These are phyloP conservation scores for Amphiprion ocellaris DNA, from an alignment of 2,113 vertebrate genomes.

Conservation along the genomic window DNA sequence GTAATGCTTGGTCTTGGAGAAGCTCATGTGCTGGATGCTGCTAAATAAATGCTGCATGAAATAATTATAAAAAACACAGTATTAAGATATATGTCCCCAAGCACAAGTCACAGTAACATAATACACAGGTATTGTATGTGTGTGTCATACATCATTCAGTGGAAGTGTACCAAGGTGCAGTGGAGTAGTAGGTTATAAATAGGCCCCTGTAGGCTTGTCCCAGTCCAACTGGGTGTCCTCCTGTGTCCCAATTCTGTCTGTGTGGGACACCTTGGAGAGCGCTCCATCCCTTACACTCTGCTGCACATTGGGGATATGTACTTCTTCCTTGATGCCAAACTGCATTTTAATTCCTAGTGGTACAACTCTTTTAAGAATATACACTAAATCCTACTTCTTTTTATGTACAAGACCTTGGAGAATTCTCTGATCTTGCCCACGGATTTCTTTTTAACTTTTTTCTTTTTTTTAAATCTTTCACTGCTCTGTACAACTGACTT, in stretches of 20 bases:
- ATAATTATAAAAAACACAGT: not conserved
- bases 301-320: constrained; percentile 37
- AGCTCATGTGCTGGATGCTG: constrained; percentile 3
- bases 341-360: constrained; percentile 27
- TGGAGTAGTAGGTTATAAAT: constrained; percentile 66
- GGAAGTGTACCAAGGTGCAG: constrained; percentile 47
- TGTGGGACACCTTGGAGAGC: constrained; percentile 62
- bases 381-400: constrained; percentile 31
- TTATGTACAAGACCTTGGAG: constrained; percentile 22
- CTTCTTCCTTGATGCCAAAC: constrained; percentile 6
- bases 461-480: not conserved
- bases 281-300: constrained; percentile 41
- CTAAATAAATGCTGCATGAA: constrained; percentile 12
- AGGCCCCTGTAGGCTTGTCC: constrained; percentile 48
- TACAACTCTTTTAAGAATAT: constrained; percentile 24
- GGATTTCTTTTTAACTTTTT: not conserved
- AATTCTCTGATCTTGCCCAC: constrained; percentile 12
- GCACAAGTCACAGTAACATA: constrained; percentile 21
- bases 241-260: constrained; percentile 78
- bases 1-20: constrained; percentile 3
- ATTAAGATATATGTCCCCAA: constrained; percentile 19
- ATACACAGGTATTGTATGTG: constrained; percentile 22
- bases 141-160: constrained; percentile 56
- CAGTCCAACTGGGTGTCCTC: constrained; percentile 68
- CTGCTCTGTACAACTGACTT: no score